Percentiles rank a stretch among this genome's conserved stretches.
Conservation (phyloP, 2,113 vertebrate genomes). For the Meleagris gallopavo region DNA sequence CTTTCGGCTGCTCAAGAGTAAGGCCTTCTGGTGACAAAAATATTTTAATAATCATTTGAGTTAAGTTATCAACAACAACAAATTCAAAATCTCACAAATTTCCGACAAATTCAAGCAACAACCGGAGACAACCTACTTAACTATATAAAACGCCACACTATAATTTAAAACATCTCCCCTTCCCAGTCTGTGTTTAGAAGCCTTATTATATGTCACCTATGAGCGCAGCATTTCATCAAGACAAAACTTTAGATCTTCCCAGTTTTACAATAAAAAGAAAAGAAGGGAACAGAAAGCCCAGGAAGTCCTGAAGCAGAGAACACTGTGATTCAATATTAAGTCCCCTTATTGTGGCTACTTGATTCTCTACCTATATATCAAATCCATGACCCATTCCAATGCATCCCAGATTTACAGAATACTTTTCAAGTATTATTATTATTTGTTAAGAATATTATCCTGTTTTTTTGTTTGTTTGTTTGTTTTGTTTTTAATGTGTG, state of each 20-base stretch:
- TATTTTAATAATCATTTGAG: background rate
- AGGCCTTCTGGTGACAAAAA: background rate
- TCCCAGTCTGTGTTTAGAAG: background rate
- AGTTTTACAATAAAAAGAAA: background rate
- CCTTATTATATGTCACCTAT: background rate
- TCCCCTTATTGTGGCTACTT: background rate
- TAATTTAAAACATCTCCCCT: background rate
- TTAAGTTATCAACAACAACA: background rate
- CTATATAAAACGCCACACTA: background rate
- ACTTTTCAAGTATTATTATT: too few relatives aligned
- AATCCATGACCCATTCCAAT: background rate
- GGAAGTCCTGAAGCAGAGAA: background rate
- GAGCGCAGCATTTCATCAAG: fast-evolving
- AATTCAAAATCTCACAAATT: background rate
- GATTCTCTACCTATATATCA: background rate
- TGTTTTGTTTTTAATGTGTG: background rate
- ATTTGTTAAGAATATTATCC: background rate
- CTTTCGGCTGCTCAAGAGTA: background rate
- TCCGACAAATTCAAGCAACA: background rate
- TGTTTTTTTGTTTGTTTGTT: background rate
- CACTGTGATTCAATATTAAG: background rate
- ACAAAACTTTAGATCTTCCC: background rate
- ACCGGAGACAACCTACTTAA: background rate
- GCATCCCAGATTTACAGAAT: background rate
- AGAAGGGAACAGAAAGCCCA: background rate